Conservation (phyloP, 2,888 invertebrate species). For the Conchocele bisecta region DNA sequence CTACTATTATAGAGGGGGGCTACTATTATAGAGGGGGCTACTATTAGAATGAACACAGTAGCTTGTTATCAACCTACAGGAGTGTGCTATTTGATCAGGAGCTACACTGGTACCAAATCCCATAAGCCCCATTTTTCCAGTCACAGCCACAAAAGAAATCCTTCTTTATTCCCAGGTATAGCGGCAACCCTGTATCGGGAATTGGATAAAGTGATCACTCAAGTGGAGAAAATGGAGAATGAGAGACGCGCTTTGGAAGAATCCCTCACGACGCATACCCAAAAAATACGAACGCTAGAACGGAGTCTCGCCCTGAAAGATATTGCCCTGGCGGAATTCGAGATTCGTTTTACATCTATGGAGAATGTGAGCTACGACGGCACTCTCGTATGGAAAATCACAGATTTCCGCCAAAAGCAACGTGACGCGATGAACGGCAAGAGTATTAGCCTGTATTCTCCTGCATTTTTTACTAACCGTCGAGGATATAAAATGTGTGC, state of each 20-base stretch:
- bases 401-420: slow-evolving; percentile 72
- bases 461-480: slow-evolving; percentile 78
- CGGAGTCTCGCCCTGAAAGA: slow-evolving; percentile 65
- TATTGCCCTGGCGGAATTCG: slow-evolving; percentile 67
- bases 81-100: too few species aligned
- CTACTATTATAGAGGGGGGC: too few species aligned
- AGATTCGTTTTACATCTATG: slow-evolving; percentile 66
- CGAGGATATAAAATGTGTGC: slow-evolving; percentile 80
- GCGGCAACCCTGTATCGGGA: slow-evolving; percentile 73
- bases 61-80: too few species aligned
- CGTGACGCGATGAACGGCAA: slow-evolving; percentile 74
- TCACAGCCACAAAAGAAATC: too few species aligned
- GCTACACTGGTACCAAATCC: too few species aligned
- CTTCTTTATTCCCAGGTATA: too few species aligned
- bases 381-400: slow-evolving; percentile 79
- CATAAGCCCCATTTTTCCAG: too few species aligned
- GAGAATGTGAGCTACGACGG: slow-evolving; percentile 79
- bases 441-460: slow-evolving; percentile 78
- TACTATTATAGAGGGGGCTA: too few species aligned
- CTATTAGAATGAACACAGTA: too few species aligned
- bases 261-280: slow-evolving; percentile 45
- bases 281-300: slow-evolving; percentile 60
- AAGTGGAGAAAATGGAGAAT: slow-evolving; percentile 63
- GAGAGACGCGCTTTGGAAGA: slow-evolving; percentile 42
- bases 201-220: slow-evolving; percentile 69